A percentile compares a stretch with the other conserved stretches of the same genome.
These are phyloP conservation scores for Melanotaenia nigrans DNA, from an alignment of 2,797 vertebrate species.

Conservation along the genomic window DNA sequence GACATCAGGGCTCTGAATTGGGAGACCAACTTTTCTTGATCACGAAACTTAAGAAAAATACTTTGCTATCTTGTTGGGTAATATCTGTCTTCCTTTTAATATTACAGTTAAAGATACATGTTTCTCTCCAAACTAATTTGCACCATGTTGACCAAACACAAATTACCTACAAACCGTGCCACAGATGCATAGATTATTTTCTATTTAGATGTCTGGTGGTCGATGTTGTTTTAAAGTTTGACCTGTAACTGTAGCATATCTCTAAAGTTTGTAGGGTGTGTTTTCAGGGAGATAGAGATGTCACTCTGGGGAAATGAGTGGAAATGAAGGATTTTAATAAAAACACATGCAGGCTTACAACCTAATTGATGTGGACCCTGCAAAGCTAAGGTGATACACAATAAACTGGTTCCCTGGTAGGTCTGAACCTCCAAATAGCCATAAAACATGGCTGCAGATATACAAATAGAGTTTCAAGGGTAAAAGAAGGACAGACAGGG, in stretches of 20 bases:
- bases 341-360: slow-evolving; percentile 19
- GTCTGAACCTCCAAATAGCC: slow-evolving; percentile 55
- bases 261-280: slow-evolving; percentile 32
- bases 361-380: slow-evolving; percentile 20
- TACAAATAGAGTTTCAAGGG: slow-evolving; percentile 73
- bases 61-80: neutral
- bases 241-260: slow-evolving; percentile 25
- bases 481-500: slow-evolving; percentile 76
- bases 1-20: neutral
- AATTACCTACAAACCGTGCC: neutral
- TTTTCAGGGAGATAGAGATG: slow-evolving; percentile 15
- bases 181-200: neutral
- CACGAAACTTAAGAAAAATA: neutral
- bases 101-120: neutral
- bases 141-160: slow-evolving; percentile 27
- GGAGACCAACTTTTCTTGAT: neutral
- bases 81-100: neutral
- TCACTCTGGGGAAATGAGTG: slow-evolving; percentile 61
- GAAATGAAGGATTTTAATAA: slow-evolving; percentile 59
- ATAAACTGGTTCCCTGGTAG: slow-evolving; percentile 38
- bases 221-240: slow-evolving; percentile 1
- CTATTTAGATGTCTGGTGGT: neutral
- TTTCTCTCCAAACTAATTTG: slow-evolving; percentile 21
- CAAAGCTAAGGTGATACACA: slow-evolving; percentile 31
- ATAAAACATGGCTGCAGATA: slow-evolving; percentile 68